A percentile compares a stretch with the other conserved stretches of the same genome.
Conservation (phyloP, 2,797 vertebrate species). For the Neosilurus hyrtlii region DNA sequence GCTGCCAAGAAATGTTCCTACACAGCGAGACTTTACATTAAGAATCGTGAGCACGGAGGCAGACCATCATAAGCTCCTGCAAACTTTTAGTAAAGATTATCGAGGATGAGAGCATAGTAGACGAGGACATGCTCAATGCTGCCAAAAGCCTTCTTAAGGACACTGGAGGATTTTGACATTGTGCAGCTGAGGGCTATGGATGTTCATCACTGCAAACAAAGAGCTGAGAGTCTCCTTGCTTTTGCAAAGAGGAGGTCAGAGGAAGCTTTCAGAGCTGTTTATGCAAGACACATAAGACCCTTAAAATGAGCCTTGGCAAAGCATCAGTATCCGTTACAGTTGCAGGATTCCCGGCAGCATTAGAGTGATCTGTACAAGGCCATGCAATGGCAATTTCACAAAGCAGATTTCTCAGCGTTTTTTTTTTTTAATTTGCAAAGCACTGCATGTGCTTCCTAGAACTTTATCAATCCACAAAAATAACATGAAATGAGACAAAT, state of each 20-base stretch:
- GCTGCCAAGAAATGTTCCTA: background rate
- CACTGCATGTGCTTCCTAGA: conserved; percentile 16
- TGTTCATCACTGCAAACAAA: conserved; percentile 26
- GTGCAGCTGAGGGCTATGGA: conserved; percentile 38
- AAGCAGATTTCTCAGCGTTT: background rate
- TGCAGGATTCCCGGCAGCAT: conserved; percentile 17
- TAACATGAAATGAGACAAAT: conserved; percentile 10
- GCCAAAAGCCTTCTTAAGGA: conserved; percentile 31
- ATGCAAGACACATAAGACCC: conserved; percentile 30
- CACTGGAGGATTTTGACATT: conserved; percentile 45
- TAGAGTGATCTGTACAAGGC: conserved; percentile 22
- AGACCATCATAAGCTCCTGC: conserved; percentile 22
- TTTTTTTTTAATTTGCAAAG: conserved; percentile 30
- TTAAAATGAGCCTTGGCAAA: conserved; percentile 20
- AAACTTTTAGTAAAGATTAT: conserved; percentile 22
- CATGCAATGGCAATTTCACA: conserved; percentile 2
- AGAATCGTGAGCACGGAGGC: conserved; percentile 34
- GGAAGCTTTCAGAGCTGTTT: conserved; percentile 13
- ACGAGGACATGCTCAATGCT: conserved; percentile 20
- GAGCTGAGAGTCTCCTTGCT: conserved; percentile 20
- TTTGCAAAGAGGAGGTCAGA: conserved; percentile 36
- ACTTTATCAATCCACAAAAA: conserved; percentile 11
- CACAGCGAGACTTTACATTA: background rate
- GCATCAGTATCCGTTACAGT: background rate
- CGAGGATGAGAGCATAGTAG: background rate